Conservation (phyloP, 92 coral and sea anemone species). For the Desmophyllum pertusum region DNA sequence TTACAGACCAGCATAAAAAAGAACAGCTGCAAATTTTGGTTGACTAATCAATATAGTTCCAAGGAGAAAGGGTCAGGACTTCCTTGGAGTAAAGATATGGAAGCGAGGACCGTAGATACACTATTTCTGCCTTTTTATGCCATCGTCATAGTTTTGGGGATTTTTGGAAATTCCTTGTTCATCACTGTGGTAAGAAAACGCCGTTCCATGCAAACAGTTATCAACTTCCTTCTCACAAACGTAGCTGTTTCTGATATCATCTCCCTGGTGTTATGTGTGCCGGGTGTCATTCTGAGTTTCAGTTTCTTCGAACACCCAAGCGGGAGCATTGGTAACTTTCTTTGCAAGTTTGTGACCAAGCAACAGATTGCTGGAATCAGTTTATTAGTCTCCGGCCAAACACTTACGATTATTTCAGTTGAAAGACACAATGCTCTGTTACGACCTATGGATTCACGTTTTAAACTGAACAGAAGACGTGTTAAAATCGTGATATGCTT, state of each 20-base stretch:
- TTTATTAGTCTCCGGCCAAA: conserved; percentile 63
- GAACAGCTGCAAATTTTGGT: not conserved
- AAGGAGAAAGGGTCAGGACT: not conserved
- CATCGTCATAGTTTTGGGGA: conserved; percentile 45
- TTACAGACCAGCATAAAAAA: too few relatives aligned
- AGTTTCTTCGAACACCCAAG: conserved; percentile 44
- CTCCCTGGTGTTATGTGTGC: conserved; percentile 58
- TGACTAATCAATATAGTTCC: not conserved
- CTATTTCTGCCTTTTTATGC: conserved; percentile 45
- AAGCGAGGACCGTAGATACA: conserved; percentile 5
- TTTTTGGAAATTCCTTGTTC: conserved; percentile 65
- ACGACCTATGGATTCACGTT: conserved; percentile 42
- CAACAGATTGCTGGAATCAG: conserved; percentile 61
- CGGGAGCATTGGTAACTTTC: conserved; percentile 61
- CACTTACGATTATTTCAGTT: conserved; percentile 69
- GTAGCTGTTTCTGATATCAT: conserved; percentile 65
- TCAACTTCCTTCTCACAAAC: conserved; percentile 64
- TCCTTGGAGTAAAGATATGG: not conserved
- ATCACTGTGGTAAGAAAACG: conserved; percentile 48
- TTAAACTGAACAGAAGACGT: conserved; percentile 49
- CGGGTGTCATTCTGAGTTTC: conserved; percentile 43
- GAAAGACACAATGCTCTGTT: conserved; percentile 76
- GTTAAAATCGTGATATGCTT: conserved; percentile 50
- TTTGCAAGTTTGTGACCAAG: conserved; percentile 77
- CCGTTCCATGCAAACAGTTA: conserved; percentile 60